Conservation (phyloP, 2,888 invertebrate species). For the Sinelater perroti region DNA sequence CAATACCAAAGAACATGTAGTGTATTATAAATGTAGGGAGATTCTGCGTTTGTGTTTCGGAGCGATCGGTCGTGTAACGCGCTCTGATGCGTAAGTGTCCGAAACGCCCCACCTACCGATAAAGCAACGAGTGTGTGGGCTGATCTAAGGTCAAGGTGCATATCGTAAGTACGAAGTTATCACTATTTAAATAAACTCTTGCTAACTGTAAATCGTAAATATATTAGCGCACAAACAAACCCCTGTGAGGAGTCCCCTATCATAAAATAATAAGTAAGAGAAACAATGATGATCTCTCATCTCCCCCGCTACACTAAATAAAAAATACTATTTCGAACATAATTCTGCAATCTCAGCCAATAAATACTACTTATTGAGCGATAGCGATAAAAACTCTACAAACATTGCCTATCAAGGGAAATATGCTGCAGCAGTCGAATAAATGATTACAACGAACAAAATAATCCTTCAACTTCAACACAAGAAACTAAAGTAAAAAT, state of each 20-base stretch:
- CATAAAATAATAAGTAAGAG: slow-evolving; percentile 8
- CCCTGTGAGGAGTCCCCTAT: background rate
- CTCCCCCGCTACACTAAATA: background rate
- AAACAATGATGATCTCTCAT: background rate
- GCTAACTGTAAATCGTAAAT: background rate
- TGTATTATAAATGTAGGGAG: too few species aligned
- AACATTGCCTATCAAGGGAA: slow-evolving; percentile 2
- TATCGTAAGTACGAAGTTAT: background rate
- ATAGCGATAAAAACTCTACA: background rate
- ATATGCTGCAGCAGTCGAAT: background rate
- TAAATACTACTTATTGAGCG: background rate
- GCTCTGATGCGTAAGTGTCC: too few species aligned
- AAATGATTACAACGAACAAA: background rate
- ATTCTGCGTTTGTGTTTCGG: too few species aligned
- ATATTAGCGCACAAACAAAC: background rate
- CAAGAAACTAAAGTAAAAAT: too few species aligned
- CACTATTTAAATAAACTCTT: background rate
- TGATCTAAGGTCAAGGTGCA: background rate
- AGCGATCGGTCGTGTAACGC: too few species aligned
- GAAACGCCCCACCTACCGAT: too few species aligned
- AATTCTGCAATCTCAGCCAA: background rate
- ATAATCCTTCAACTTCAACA: slow-evolving; percentile 8
- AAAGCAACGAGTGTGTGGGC: background rate
- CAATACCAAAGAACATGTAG: too few species aligned
- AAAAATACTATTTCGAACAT: background rate